Evolutionary conservation across 1,140 invertebrate genomes (phyloP).

Genomic region (Brachionus asplanchnoidis): DNA sequence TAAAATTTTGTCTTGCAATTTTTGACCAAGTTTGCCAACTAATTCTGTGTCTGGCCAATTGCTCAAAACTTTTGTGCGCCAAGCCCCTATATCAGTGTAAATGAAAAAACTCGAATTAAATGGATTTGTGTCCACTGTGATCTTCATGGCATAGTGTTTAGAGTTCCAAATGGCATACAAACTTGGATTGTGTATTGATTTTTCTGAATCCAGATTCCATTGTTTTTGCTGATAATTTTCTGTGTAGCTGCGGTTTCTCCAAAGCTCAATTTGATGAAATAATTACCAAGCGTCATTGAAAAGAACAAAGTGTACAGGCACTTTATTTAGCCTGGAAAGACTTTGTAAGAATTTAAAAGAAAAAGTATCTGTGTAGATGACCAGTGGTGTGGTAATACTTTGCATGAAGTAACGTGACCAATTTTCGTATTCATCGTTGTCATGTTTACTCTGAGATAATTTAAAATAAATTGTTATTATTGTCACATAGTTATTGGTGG

Average conservation of each 20-base stretch:
- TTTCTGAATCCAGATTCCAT: not conserved
- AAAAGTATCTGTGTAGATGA: not conserved
- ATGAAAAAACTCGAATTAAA: not conserved
- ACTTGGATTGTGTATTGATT: not conserved
- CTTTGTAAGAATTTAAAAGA: not conserved
- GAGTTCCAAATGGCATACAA: not conserved
- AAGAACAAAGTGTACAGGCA: not conserved
- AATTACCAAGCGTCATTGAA: not conserved
- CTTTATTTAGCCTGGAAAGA: not conserved
- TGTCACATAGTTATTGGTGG: not conserved
- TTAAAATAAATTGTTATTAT: constrained; percentile 5
- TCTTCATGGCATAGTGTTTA: not conserved
- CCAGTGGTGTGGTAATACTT: not conserved
- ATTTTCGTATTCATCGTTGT: not conserved
- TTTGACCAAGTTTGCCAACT: not conserved
- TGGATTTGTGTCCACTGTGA: not conserved
- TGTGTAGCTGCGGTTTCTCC: not conserved
- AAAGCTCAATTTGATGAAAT: not conserved
- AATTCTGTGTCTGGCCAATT: not conserved
- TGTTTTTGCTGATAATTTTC: not conserved
- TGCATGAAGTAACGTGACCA: not conserved
- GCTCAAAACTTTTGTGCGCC: not conserved
- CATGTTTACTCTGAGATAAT: not conserved
- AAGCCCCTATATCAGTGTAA: not conserved
- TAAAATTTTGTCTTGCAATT: not conserved